Percentiles rank a stretch among this genome's conserved stretches.
These are phyloP conservation scores for Aspiorhynchus laticeps DNA, from an alignment of 2,113 vertebrate species.

Conservation along the genomic window DNA sequence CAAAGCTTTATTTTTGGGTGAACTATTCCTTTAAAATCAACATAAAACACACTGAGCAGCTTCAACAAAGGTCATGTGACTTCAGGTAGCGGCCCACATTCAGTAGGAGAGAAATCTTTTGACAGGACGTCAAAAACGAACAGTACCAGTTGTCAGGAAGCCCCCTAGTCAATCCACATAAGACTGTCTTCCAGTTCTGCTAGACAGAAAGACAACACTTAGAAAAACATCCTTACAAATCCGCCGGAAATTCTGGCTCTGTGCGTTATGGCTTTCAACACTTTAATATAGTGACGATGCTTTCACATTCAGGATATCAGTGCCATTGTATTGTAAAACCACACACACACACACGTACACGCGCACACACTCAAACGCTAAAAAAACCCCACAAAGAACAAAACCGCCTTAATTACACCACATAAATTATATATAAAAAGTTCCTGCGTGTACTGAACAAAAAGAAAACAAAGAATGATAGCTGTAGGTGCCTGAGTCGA, in stretches of 20 bases:
- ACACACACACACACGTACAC: background rate
- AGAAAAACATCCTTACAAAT: background rate
- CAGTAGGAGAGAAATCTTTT: background rate
- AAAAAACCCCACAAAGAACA: background rate
- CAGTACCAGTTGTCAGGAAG: constrained; percentile 16
- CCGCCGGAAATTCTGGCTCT: background rate
- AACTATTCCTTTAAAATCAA: background rate
- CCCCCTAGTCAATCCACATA: background rate
- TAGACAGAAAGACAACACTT: background rate
- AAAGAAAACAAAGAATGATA: constrained; percentile 11
- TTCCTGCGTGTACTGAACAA: constrained; percentile 42
- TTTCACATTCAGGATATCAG: constrained; percentile 44
- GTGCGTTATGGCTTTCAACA: constrained; percentile 10
- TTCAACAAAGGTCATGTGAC: constrained; percentile 12
- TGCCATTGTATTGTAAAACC: constrained; percentile 11
- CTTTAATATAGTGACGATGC: background rate
- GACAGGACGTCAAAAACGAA: background rate
- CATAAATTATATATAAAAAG: constrained; percentile 39
- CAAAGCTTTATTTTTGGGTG: background rate
- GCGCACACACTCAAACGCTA: background rate
- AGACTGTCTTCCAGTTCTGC: background rate
- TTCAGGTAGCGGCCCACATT: background rate
- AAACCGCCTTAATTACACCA: background rate
- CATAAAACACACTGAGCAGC: constrained; percentile 34
- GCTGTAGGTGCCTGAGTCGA: constrained; percentile 31